phyloP scores from a whole-genome alignment of 2,888 invertebrate genomes.

The Philopedon plagiatum region DNA sequence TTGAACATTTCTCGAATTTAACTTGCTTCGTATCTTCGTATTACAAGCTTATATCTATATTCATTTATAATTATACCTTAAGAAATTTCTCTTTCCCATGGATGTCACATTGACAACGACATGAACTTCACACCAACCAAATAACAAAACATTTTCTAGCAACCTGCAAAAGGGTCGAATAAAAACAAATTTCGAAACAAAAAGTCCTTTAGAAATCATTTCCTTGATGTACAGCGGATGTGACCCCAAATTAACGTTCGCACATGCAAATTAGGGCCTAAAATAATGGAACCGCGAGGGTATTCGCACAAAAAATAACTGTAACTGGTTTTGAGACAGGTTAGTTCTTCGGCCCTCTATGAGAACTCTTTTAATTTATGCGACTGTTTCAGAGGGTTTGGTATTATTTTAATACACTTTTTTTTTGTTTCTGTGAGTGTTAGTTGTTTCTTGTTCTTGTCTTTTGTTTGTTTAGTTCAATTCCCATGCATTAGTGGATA shows the following conservation, averaged over 20 bases:
- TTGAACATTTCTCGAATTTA: no score
- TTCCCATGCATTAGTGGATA: no score
- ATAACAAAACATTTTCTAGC: neutral
- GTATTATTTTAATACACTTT: conserved; percentile 15
- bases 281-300: conserved; percentile 34
- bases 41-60: no score
- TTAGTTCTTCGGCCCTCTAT: conserved; percentile 40
- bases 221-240: conserved; percentile 35
- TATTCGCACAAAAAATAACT: conserved; percentile 38
- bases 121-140: neutral
- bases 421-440: conserved; percentile 10
- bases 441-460: conserved; percentile 4
- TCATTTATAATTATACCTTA: neutral
- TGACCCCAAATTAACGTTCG: conserved; percentile 22
- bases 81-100: neutral
- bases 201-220: conserved; percentile 17
- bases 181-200: conserved; percentile 22
- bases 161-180: conserved; percentile 12
- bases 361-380: conserved; percentile 36
- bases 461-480: neutral
- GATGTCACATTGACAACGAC: neutral
- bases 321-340: conserved; percentile 50
- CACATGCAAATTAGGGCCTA: conserved; percentile 34
- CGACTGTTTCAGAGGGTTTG: conserved; percentile 8
- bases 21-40: no score